Evolutionary conservation across 1,140 invertebrate genomes (phyloP).

Genomic region (Drosophila fuyamai): DNA sequence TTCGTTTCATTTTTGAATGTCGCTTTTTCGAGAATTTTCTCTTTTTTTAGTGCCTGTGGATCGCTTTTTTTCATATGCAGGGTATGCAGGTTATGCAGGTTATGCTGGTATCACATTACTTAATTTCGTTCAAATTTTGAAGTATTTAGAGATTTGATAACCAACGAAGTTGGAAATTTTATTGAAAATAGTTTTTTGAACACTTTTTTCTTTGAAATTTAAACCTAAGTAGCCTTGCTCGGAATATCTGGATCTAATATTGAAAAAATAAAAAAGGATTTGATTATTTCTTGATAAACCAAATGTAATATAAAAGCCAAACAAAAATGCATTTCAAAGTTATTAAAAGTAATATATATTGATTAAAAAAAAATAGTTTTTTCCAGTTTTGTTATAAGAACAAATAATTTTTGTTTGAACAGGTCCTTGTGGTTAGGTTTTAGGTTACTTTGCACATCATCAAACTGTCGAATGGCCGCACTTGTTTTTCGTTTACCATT

Average conservation of each 20-base stretch:
- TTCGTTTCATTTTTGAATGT: conserved; percentile 77
- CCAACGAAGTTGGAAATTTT: background rate
- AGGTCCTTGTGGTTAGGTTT: too few relatives aligned
- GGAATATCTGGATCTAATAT: too few relatives aligned
- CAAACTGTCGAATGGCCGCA: background rate
- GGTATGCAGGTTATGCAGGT: conserved; percentile 6
- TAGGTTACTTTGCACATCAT: conserved; percentile 2
- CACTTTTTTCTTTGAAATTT: too few relatives aligned
- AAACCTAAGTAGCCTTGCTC: too few relatives aligned
- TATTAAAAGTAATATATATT: too few relatives aligned
- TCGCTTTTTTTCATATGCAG: conserved; percentile 29
- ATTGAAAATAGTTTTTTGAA: background rate
- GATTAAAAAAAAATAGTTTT: too few relatives aligned
- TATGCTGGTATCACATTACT: background rate
- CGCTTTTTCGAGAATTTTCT: conserved; percentile 61
- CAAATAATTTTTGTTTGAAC: too few relatives aligned
- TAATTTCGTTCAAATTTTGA: background rate
- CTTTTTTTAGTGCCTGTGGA: conserved; percentile 30
- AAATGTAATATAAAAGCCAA: too few relatives aligned
- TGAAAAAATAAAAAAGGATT: too few relatives aligned
- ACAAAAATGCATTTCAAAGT: too few relatives aligned
- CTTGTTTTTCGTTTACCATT: conserved; percentile 8
- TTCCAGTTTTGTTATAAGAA: too few relatives aligned
- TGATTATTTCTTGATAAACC: too few relatives aligned
- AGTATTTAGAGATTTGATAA: background rate